Percentiles rank a stretch among this genome's conserved stretches.
phyloP scores from a whole-genome alignment of 2,797 vertebrate species.

The Gobionotothen gibberifrons region DNA sequence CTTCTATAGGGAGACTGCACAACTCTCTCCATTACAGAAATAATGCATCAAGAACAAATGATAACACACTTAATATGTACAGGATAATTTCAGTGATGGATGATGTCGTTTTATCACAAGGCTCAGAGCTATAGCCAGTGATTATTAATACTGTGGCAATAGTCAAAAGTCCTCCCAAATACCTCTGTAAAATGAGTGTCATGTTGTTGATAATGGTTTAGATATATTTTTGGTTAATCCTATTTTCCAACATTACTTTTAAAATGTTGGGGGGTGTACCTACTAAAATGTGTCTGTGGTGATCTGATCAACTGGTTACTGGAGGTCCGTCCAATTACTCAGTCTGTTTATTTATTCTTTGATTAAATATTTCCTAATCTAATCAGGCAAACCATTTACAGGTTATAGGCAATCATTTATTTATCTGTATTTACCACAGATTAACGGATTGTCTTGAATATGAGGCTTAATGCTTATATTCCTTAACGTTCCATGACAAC shows the following conservation, averaged over 20 bases:
- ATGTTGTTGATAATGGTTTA: neutral
- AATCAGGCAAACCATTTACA: neutral
- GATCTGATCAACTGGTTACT: neutral
- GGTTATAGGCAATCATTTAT: neutral
- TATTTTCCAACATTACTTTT: neutral
- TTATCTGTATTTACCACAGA: neutral
- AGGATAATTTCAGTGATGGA: conserved; percentile 1
- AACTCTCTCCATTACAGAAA: conserved; percentile 19
- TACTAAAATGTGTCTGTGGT: neutral
- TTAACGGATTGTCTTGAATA: neutral
- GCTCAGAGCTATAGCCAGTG: neutral
- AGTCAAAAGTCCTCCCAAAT: neutral
- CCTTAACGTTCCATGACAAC: neutral
- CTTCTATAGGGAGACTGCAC: conserved; percentile 35
- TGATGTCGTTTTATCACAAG: conserved; percentile 13
- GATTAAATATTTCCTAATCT: neutral
- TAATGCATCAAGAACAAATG: conserved; percentile 1
- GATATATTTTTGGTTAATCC: neutral
- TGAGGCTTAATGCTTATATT: neutral
- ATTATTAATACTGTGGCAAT: neutral
- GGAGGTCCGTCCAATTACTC: neutral
- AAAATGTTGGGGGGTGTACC: too few species aligned
- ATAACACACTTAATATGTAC: conserved; percentile 8
- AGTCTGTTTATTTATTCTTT: too few species aligned
- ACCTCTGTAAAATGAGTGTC: neutral